These are phyloP conservation scores for Charanyca ferruginea DNA, from an alignment of 2,888 invertebrate species.

Conservation along the genomic window DNA sequence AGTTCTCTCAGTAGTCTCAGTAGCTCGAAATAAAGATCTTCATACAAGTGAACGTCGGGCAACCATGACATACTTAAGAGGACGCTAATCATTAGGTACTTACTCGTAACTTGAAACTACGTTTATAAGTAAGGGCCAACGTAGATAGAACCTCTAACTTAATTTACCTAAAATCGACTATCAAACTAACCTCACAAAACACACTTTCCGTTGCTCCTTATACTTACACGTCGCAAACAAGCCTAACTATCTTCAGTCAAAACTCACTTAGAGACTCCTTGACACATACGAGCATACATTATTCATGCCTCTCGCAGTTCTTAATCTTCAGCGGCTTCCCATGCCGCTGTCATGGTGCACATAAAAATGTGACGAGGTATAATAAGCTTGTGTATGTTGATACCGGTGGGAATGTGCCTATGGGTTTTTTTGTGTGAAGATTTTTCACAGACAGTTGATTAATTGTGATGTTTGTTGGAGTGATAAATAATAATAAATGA, in stretches of 20 bases:
- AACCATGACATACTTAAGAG: too few species aligned
- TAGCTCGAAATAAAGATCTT: too few species aligned
- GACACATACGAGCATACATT: slow-evolving; percentile 75
- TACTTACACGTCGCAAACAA: slow-evolving; percentile 33
- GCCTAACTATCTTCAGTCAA: slow-evolving; percentile 61
- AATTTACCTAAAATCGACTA: slow-evolving; percentile 13
- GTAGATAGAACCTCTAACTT: background rate
- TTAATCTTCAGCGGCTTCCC: slow-evolving; percentile 62
- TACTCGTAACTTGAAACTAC: too few species aligned
- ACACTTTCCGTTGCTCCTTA: slow-evolving; percentile 21
- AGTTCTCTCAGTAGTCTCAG: too few species aligned
- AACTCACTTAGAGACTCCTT: slow-evolving; percentile 67
- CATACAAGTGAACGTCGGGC: too few species aligned
- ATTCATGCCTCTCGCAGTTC: slow-evolving; percentile 73
- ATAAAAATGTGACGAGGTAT: slow-evolving; percentile 71
- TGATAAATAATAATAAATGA: slow-evolving; percentile 22
- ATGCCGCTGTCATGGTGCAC: slow-evolving; percentile 50
- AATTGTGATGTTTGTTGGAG: slow-evolving; percentile 15
- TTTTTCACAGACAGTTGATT: too few species aligned
- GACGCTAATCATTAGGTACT: too few species aligned
- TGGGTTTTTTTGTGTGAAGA: slow-evolving; percentile 5
- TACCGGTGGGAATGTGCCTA: slow-evolving; percentile 37
- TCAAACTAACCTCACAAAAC: slow-evolving; percentile 28
- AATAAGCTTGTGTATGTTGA: slow-evolving; percentile 63
- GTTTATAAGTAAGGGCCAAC: background rate